Percentiles rank a stretch among this genome's conserved stretches.
Conservation (phyloP, 2,797 vertebrate genomes). For the Vireo griseus region DNA sequence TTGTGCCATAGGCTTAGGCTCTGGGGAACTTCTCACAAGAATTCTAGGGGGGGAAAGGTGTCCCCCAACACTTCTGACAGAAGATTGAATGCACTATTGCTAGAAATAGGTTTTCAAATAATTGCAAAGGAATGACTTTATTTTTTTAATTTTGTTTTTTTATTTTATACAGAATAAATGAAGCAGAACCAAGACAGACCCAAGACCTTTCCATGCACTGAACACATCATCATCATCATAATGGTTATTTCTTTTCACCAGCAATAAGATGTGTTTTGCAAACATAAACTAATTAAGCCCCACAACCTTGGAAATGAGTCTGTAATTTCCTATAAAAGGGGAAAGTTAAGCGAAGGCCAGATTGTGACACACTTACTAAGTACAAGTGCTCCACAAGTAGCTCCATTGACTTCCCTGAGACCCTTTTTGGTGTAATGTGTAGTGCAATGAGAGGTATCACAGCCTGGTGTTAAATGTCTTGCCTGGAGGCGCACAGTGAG, state of each 20-base stretch:
- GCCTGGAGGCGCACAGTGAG: not conserved
- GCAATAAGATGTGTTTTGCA: slow-evolving; percentile 55
- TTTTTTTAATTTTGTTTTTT: not conserved
- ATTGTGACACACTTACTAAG: slow-evolving; percentile 66
- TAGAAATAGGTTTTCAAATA: slow-evolving; percentile 20
- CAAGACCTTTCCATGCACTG: slow-evolving; percentile 9
- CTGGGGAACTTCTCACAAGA: not conserved
- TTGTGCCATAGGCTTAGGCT: not conserved
- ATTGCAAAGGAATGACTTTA: not conserved
- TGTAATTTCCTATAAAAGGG: slow-evolving; percentile 59
- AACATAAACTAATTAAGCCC: slow-evolving; percentile 65
- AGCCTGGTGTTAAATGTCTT: slow-evolving; percentile 57
- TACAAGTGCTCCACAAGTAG: slow-evolving; percentile 51
- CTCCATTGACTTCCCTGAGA: slow-evolving; percentile 48
- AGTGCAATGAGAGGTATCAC: slow-evolving; percentile 57
- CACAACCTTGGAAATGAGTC: slow-evolving; percentile 58
- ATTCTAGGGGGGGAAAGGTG: fast-evolving
- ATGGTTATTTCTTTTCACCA: slow-evolving; percentile 46
- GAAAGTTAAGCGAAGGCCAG: slow-evolving; percentile 48
- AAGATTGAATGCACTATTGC: not conserved
- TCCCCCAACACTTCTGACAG: not conserved
- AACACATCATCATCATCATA: slow-evolving; percentile 46
- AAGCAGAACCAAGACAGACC: slow-evolving; percentile 15
- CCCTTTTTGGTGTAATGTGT: slow-evolving; percentile 46
- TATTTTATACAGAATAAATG: slow-evolving; percentile 3